Percentiles rank a stretch among this genome's conserved stretches.
phyloP scores from a whole-genome alignment of 2,113 vertebrate genomes.

The Caranx melampygus region DNA sequence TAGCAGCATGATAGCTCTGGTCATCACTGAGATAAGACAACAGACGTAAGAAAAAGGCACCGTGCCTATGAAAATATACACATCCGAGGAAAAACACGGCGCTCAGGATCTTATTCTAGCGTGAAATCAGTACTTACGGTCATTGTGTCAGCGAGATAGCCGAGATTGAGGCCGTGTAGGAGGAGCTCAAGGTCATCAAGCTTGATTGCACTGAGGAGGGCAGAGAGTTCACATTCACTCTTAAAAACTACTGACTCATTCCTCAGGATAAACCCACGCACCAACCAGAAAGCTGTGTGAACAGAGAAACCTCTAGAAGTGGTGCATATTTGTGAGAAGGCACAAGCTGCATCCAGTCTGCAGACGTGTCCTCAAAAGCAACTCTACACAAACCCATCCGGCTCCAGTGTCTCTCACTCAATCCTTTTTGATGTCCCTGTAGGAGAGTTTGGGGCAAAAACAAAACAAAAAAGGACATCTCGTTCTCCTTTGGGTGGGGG shows the following conservation, averaged over 20 bases:
- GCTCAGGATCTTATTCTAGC: background rate
- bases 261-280: background rate
- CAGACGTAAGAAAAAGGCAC: background rate
- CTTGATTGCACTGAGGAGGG: slow-evolving; percentile 80
- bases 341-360: background rate
- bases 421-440: background rate
- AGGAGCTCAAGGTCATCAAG: slow-evolving; percentile 89
- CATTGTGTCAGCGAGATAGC: slow-evolving; percentile 84
- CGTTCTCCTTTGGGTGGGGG: background rate
- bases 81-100: too few relatives aligned
- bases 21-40: slow-evolving; percentile 11
- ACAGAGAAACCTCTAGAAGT: background rate
- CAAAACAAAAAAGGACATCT: background rate
- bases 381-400: background rate
- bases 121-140: slow-evolving; percentile 62
- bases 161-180: slow-evolving; percentile 90
- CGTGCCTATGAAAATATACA: background rate
- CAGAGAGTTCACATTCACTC: slow-evolving; percentile 8
- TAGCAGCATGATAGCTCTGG: slow-evolving; percentile 2
- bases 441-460: too few relatives aligned
- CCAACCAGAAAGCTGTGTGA: background rate
- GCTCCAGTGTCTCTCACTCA: background rate
- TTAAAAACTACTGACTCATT: background rate
- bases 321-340: too few relatives aligned
- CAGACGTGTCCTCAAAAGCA: slow-evolving; percentile 6